These are phyloP conservation scores for Poecilus cupreus DNA, from an alignment of 2,888 invertebrate species.

Conservation along the genomic window DNA sequence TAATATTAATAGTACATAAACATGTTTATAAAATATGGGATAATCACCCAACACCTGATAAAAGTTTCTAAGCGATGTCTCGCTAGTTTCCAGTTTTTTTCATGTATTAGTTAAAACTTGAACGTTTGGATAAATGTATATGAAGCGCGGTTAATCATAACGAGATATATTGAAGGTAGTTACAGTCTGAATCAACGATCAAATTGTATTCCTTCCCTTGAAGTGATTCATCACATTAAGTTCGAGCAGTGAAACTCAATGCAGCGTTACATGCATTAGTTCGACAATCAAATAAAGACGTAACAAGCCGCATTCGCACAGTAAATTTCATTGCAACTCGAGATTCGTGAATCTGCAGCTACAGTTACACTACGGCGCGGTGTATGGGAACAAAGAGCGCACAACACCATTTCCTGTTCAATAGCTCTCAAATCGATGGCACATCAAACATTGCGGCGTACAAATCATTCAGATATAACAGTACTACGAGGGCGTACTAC, in stretches of 20 bases:
- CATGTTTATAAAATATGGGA: too few relatives aligned
- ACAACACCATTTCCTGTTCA: not conserved
- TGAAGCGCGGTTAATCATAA: too few relatives aligned
- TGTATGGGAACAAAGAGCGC: not conserved
- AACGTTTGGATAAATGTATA: too few relatives aligned
- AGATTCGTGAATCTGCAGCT: not conserved
- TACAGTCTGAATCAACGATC: too few relatives aligned
- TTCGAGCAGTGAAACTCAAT: conserved; percentile 1
- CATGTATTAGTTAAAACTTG: too few relatives aligned
- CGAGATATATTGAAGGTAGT: too few relatives aligned
- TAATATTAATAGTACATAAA: too few relatives aligned
- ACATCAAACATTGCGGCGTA: not conserved
- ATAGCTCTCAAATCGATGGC: conserved; percentile 8
- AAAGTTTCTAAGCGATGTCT: too few relatives aligned
- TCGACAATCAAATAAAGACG: conserved; percentile 30
- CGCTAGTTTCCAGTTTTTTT: too few relatives aligned
- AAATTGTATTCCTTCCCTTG: conserved; percentile 16
- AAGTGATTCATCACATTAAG: conserved; percentile 38
- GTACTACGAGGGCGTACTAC: too few relatives aligned
- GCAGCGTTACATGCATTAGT: conserved; percentile 31
- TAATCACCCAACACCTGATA: too few relatives aligned
- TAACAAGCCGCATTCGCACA: conserved; percentile 29
- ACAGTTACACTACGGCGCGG: not conserved
- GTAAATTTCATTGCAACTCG: conserved; percentile 18
- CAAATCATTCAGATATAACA: not conserved